These are phyloP conservation scores for Anodontia alba DNA, from an alignment of 2,888 invertebrate species.

Conservation along the genomic window DNA sequence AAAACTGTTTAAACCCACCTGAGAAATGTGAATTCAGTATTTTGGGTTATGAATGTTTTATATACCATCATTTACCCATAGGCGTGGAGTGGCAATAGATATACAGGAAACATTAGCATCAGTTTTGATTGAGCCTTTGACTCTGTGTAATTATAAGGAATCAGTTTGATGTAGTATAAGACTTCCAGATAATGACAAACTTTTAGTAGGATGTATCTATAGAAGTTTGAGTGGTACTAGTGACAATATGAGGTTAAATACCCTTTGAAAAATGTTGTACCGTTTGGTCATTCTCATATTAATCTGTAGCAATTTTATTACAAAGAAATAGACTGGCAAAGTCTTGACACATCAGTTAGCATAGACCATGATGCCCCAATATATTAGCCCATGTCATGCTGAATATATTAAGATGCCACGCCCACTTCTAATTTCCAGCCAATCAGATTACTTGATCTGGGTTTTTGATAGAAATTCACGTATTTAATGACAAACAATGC, in stretches of 20 bases:
- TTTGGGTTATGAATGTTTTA: not conserved
- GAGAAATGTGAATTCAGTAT: constrained; percentile 8
- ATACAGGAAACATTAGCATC: not conserved
- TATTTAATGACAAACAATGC: no score
- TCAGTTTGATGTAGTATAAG: constrained; percentile 11
- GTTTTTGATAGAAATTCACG: no score
- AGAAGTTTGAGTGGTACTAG: not conserved
- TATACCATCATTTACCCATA: not conserved
- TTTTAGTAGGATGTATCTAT: not conserved
- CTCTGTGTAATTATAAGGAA: not conserved
- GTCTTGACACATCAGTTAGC: not conserved
- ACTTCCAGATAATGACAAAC: not conserved
- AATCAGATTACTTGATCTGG: no score
- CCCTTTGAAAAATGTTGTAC: not conserved
- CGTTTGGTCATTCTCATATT: not conserved
- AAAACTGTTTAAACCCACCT: not conserved
- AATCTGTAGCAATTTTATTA: constrained; percentile 1
- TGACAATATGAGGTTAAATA: not conserved
- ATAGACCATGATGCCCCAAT: not conserved
- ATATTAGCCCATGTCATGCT: no score
- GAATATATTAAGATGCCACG: no score
- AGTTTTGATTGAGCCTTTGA: not conserved
- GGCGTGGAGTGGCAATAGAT: not conserved
- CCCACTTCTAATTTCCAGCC: no score
- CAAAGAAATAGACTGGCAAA: constrained; percentile 11